Conservation (phyloP, 1,140 invertebrate species). For the Colletes gigas region DNA sequence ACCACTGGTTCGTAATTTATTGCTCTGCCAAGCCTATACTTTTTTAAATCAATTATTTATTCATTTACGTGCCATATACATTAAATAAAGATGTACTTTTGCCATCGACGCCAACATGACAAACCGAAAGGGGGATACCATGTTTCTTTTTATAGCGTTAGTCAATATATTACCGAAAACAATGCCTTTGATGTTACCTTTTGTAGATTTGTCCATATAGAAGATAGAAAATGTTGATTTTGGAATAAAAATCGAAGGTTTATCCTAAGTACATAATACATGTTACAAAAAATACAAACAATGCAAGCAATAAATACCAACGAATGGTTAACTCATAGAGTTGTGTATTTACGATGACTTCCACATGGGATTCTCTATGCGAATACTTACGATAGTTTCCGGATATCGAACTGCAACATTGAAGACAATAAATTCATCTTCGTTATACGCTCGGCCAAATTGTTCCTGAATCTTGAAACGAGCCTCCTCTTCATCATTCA, state of each 20-base stretch:
- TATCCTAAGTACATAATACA: constrained; percentile 24
- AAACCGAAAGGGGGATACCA: neutral
- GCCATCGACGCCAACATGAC: constrained; percentile 1
- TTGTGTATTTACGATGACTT: constrained; percentile 70
- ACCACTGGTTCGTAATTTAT: constrained; percentile 72
- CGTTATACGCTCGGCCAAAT: constrained; percentile 89
- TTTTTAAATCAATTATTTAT: neutral
- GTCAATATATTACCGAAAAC: neutral
- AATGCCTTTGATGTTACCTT: constrained; percentile 31
- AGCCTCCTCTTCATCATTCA: constrained; percentile 86
- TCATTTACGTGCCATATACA: constrained; percentile 15
- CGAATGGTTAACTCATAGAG: constrained; percentile 72
- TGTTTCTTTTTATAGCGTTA: neutral
- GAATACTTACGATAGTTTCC: constrained; percentile 84
- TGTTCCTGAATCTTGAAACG: constrained; percentile 88
- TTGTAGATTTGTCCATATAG: constrained; percentile 11
- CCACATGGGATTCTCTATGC: constrained; percentile 32
- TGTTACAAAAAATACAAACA: constrained; percentile 38
- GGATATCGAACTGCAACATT: constrained; percentile 89
- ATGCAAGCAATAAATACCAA: constrained; percentile 77
- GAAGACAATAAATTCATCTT: constrained; percentile 90
- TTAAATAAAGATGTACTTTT: constrained; percentile 38
- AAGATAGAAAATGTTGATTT: constrained; percentile 19
- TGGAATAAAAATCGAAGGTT: constrained; percentile 11
- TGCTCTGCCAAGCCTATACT: constrained; percentile 55